Conservation (phyloP, 2,113 vertebrate species). For the Alouatta palliata region DNA sequence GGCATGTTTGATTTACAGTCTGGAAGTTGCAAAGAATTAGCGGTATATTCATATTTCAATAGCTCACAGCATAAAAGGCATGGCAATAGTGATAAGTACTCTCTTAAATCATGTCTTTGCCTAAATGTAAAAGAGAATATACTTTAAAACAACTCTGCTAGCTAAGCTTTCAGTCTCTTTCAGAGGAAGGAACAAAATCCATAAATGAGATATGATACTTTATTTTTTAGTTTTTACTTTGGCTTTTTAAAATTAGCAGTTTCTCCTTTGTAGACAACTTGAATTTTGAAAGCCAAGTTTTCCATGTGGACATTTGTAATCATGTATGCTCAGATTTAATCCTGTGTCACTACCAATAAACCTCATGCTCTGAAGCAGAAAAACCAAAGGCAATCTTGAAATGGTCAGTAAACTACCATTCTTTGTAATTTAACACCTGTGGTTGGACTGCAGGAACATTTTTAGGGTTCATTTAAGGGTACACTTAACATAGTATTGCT, state of each 20-base stretch:
- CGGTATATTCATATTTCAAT: constrained; percentile 65
- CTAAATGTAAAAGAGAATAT: constrained; percentile 29
- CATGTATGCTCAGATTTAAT: not conserved
- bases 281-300: constrained; percentile 49
- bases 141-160: constrained; percentile 50
- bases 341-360: constrained; percentile 11
- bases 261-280: not conserved
- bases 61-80: constrained; percentile 57
- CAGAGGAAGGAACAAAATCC: constrained; percentile 58
- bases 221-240: not conserved
- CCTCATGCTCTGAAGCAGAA: constrained; percentile 28
- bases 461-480: not conserved
- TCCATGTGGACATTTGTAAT: not conserved
- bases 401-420: not conserved
- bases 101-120: constrained; percentile 52
- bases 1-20: constrained; percentile 50
- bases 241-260: constrained; percentile 6
- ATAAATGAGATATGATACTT: constrained; percentile 38
- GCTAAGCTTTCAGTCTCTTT: constrained; percentile 46
- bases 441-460: not conserved
- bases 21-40: constrained; percentile 55
- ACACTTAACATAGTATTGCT: not conserved
- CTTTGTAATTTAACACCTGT: not conserved
- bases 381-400: not conserved
- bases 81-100: not conserved